Percentiles rank a stretch among this genome's conserved stretches.
Evolutionary conservation across 2,888 invertebrate species (phyloP).

Genomic region (Volucella zonaria): DNA sequence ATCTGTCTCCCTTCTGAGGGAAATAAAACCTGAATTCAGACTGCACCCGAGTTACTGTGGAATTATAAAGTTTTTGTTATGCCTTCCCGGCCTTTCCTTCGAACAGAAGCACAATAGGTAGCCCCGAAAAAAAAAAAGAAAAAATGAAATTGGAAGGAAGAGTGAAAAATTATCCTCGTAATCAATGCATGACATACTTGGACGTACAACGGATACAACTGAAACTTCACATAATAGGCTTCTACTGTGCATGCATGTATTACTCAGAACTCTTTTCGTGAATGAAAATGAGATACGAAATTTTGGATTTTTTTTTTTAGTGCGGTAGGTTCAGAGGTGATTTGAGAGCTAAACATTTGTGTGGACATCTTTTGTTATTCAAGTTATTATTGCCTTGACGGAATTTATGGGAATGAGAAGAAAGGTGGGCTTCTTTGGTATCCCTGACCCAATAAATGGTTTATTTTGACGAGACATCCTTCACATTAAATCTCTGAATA

Average conservation of each 20-base stretch:
- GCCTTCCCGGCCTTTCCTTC: slow-evolving; percentile 21
- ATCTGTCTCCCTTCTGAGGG: slow-evolving; percentile 20
- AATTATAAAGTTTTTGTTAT: slow-evolving; percentile 26
- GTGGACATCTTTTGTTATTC: slow-evolving; percentile 63
- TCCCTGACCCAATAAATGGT: slow-evolving; percentile 38
- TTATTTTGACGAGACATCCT: background rate
- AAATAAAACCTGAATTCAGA: slow-evolving; percentile 40
- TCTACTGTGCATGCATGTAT: slow-evolving; percentile 54
- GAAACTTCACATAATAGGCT: slow-evolving; percentile 42
- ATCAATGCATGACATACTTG: slow-evolving; percentile 64
- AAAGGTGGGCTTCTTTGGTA: slow-evolving; percentile 16
- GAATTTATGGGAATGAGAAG: slow-evolving; percentile 38
- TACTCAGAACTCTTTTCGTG: slow-evolving; percentile 57
- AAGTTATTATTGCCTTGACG: slow-evolving; percentile 43
- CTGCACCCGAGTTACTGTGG: slow-evolving; percentile 37
- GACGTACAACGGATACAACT: slow-evolving; percentile 12
- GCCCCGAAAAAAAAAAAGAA: slow-evolving; percentile 19
- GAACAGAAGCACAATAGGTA: slow-evolving; percentile 70
- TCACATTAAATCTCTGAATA: no score
- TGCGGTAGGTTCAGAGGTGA: slow-evolving; percentile 64
- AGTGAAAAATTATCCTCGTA: slow-evolving; percentile 73
- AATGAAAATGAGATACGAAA: slow-evolving; percentile 30
- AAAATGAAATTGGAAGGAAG: slow-evolving; percentile 19
- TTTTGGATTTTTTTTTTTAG: slow-evolving; percentile 42
- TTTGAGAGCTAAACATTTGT: slow-evolving; percentile 17